phyloP scores from a whole-genome alignment of 2,113 vertebrate genomes.

The Junco hyemalis region DNA sequence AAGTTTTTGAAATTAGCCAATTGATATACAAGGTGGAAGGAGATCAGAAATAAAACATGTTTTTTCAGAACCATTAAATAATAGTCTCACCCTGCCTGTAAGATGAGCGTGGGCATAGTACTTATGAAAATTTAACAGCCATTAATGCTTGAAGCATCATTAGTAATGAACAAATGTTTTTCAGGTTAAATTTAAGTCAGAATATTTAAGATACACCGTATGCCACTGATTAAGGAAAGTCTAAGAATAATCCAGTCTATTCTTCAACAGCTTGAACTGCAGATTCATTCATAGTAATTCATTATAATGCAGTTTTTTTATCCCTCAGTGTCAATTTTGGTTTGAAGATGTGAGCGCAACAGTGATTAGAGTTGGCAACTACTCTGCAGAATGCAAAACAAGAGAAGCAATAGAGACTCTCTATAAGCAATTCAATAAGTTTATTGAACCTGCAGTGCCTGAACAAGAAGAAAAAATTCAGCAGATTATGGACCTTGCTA shows the following conservation, averaged over 20 bases:
- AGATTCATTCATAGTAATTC: neutral
- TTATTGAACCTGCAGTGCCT: constrained; percentile 82
- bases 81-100: neutral
- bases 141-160: neutral
- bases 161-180: neutral
- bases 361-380: constrained; percentile 83
- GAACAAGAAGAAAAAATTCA: constrained; percentile 87
- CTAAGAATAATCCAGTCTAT: neutral
- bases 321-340: constrained; percentile 86
- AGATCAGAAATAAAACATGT: neutral
- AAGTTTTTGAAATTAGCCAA: neutral
- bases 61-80: neutral
- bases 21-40: neutral
- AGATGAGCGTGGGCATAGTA: neutral
- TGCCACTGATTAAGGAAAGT: neutral
- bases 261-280: neutral
- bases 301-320: neutral
- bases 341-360: constrained; percentile 87
- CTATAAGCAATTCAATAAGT: constrained; percentile 88
- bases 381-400: constrained; percentile 85
- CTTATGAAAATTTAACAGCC: neutral
- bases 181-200: neutral
- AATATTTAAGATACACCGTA: neutral
- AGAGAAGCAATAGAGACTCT: constrained; percentile 83
- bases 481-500: constrained; percentile 81